Evolutionary conservation across 1,140 invertebrate genomes (phyloP).

Genomic region (Drosophila sturtevanti): DNA sequence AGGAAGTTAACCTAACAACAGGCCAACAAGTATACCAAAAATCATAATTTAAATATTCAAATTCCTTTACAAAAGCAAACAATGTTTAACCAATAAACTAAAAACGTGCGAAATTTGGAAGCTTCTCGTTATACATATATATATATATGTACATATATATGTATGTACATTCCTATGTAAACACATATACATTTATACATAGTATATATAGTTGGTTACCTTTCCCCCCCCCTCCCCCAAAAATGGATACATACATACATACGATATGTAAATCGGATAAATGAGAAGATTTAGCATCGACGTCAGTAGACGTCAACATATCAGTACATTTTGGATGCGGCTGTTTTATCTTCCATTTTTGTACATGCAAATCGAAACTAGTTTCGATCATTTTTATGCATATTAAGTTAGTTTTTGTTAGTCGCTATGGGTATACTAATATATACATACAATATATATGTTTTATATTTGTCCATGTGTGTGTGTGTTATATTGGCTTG

Average conservation of each 20-base stretch:
- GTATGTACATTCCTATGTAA: no score
- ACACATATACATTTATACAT: no score
- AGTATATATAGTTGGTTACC: no score
- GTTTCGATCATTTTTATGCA: conserved; percentile 34
- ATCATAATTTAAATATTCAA: background rate
- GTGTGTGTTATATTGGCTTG: conserved; percentile 21
- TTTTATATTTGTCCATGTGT: no score
- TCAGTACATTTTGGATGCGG: background rate
- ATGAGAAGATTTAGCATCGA: conserved; percentile 40
- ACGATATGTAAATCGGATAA: conserved; percentile 33
- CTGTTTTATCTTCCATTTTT: conserved; percentile 9
- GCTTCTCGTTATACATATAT: background rate
- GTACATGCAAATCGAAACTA: conserved; percentile 34
- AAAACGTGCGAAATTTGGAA: conserved; percentile 5
- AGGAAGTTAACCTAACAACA: conserved; percentile 7
- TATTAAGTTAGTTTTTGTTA: conserved; percentile 3
- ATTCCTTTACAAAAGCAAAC: conserved; percentile 5
- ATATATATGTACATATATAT: background rate
- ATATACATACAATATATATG: background rate
- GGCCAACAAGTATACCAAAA: background rate
- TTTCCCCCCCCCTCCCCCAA: no score
- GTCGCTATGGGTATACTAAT: background rate
- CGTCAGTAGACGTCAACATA: conserved; percentile 26
- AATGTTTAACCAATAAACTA: background rate
- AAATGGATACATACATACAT: conserved; percentile 15